These are phyloP conservation scores for Pedetes capensis DNA, from an alignment of 2,113 vertebrate species.

Conservation along the genomic window DNA sequence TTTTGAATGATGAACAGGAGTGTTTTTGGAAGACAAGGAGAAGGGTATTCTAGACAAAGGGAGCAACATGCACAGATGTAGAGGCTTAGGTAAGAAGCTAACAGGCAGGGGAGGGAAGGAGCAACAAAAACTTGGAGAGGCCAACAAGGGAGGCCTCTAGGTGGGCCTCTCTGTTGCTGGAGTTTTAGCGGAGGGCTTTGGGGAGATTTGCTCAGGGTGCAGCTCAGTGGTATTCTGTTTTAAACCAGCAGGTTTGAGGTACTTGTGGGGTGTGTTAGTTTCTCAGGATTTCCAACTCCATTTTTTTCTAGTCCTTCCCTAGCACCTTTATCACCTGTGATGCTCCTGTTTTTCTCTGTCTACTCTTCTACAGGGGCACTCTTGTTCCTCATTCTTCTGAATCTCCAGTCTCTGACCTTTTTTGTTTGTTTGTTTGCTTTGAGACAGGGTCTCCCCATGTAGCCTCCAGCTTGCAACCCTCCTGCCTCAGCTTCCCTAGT, in stretches of 20 bases:
- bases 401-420: not conserved
- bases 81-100: no score
- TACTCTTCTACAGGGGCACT: not conserved
- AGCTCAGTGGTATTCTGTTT: not conserved
- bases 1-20: not conserved
- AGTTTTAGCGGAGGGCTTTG: not conserved
- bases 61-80: not conserved
- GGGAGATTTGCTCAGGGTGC: not conserved
- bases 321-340: not conserved
- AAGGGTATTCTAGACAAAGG: not conserved
- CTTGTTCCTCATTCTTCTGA: not conserved
- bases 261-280: not conserved
- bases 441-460: no score
- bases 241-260: not conserved
- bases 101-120: not conserved
- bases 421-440: no score
- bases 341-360: not conserved
- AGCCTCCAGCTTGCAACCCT: no score
- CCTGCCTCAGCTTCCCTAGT: no score
- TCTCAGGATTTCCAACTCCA: not conserved
- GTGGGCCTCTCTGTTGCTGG: not conserved
- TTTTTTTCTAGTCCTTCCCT: not conserved
- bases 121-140: not conserved
- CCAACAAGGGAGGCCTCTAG: not conserved
- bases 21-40: not conserved